A percentile compares a stretch with the other conserved stretches of the same genome.
Evolutionary conservation across 2,113 vertebrate genomes (phyloP).

Genomic region (Machaerirhynchus nigripectus): DNA sequence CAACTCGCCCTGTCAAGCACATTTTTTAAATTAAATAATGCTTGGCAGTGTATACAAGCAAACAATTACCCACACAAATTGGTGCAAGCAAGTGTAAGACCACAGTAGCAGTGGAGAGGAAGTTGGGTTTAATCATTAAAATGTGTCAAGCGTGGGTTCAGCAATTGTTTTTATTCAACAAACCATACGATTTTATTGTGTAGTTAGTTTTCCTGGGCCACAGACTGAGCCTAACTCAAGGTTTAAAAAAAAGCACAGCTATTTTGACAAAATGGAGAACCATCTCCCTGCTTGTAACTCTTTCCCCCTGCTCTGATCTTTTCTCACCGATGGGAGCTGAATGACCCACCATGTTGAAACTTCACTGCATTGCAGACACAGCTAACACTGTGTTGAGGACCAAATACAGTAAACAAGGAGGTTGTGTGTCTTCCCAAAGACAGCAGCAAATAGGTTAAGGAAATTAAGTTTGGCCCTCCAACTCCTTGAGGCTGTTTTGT

Average conservation of each 20-base stretch:
- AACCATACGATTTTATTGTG: background rate
- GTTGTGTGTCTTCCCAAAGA: background rate
- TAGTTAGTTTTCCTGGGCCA: background rate
- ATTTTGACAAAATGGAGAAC: background rate
- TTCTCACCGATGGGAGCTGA: background rate
- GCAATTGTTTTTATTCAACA: background rate
- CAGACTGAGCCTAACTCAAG: background rate
- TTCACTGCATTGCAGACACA: background rate
- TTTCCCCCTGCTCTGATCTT: background rate
- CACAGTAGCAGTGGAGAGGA: background rate
- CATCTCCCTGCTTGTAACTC: background rate
- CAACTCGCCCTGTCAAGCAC: background rate
- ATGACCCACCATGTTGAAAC: background rate
- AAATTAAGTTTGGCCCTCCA: background rate
- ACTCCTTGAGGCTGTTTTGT: background rate
- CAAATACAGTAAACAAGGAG: background rate
- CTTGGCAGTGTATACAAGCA: background rate
- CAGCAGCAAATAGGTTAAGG: background rate
- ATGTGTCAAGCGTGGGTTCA: background rate
- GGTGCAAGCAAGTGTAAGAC: background rate
- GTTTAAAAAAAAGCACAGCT: background rate
- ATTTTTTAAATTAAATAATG: background rate
- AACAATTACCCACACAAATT: background rate
- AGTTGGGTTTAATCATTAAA: background rate
- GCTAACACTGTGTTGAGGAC: background rate